These are phyloP conservation scores for Aphyosemion australe DNA, from an alignment of 2,113 vertebrate species.

Conservation along the genomic window DNA sequence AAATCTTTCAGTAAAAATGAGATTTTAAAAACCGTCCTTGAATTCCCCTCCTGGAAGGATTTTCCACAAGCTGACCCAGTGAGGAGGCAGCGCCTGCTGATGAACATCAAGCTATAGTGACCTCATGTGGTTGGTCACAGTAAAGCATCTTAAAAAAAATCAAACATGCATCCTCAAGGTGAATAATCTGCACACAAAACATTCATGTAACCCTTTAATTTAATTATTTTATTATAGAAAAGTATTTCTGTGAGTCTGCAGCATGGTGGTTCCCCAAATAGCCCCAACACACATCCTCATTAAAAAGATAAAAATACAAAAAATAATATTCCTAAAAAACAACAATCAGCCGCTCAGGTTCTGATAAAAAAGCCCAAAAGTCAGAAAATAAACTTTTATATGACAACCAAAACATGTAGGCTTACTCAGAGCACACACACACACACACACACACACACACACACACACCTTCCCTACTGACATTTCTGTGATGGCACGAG, in stretches of 20 bases:
- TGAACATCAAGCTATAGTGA: slow-evolving; percentile 30
- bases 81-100: slow-evolving; percentile 26
- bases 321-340: neutral
- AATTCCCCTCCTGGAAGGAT: slow-evolving; percentile 25
- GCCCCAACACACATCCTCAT: slow-evolving; percentile 23
- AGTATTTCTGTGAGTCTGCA: slow-evolving; percentile 69
- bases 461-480: slow-evolving; percentile 37
- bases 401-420: too few species aligned
- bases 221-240: slow-evolving; percentile 21
- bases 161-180: slow-evolving; percentile 70
- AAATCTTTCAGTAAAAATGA: slow-evolving; percentile 30
- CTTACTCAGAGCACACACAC: slow-evolving; percentile 15
- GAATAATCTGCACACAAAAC: slow-evolving; percentile 70
- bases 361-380: slow-evolving; percentile 5
- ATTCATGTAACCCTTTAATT: slow-evolving; percentile 70
- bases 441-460: slow-evolving; percentile 35
- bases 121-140: slow-evolving; percentile 68
- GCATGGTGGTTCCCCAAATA: slow-evolving; percentile 58
- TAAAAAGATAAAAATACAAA: slow-evolving; percentile 10
- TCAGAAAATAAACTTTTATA: too few species aligned
- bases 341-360: neutral
- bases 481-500: slow-evolving; percentile 47
- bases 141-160: slow-evolving; percentile 28
- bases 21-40: slow-evolving; percentile 54
- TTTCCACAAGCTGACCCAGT: slow-evolving; percentile 52